These are phyloP conservation scores for Strigamia crassipes DNA, from an alignment of 2,888 invertebrate species.

Conservation along the genomic window DNA sequence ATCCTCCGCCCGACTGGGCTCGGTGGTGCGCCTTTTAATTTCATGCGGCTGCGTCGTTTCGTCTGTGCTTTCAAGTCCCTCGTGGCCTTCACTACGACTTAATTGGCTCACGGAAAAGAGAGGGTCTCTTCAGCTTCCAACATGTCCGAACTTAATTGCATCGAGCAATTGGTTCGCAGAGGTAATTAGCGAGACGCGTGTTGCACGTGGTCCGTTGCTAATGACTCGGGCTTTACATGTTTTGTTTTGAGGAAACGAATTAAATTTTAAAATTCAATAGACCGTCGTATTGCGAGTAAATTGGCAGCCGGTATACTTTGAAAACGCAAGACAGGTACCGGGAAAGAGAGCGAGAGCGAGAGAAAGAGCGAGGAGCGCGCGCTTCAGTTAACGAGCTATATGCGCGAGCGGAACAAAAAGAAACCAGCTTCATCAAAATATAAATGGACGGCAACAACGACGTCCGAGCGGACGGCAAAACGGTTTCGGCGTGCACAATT, in stretches of 20 bases:
- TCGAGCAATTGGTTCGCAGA: slow-evolving; percentile 21
- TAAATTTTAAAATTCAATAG: slow-evolving; percentile 48
- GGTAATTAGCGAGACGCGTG: slow-evolving; percentile 19
- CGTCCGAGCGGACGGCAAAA: slow-evolving; percentile 12
- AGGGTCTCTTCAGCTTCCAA: slow-evolving; percentile 16
- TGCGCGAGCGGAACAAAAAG: slow-evolving; percentile 6
- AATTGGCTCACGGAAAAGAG: slow-evolving; percentile 16
- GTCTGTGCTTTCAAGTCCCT: slow-evolving; percentile 11
- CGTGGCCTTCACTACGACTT: slow-evolving; percentile 2
- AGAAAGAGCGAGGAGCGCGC: neutral
- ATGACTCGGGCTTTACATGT: slow-evolving; percentile 41
- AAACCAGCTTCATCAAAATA: slow-evolving; percentile 6
- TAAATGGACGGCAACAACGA: slow-evolving; percentile 5
- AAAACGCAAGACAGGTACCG: slow-evolving; percentile 6
- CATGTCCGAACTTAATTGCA: slow-evolving; percentile 17
- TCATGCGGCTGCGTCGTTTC: slow-evolving; percentile 16
- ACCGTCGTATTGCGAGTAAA: neutral
- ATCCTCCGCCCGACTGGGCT: slow-evolving; percentile 21
- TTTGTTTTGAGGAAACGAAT: slow-evolving; percentile 46
- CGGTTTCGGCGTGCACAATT: neutral
- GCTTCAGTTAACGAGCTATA: neutral
- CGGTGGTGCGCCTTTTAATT: slow-evolving; percentile 21
- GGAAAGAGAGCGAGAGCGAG: neutral
- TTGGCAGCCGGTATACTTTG: slow-evolving; percentile 12
- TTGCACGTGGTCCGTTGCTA: neutral